Base-by-base conservation (phyloP, 2,113 vertebrate species). In the Morone saxatilis region DNA sequence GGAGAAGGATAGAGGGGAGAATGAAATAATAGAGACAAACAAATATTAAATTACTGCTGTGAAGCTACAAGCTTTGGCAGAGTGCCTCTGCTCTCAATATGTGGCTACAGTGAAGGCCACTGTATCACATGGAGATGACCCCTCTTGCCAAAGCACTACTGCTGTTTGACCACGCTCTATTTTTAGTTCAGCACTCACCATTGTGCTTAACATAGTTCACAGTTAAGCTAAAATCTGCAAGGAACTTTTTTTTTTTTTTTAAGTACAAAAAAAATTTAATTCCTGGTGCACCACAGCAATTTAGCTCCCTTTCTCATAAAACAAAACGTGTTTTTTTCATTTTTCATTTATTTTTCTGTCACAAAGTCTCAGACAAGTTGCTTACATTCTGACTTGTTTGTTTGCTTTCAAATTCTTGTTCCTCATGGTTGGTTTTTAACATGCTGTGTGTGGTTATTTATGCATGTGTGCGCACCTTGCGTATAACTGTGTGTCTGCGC, bases 131-230 rank as follows among this genome's bases (percentile, higher is more conserved):
- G 91, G 92, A 95, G 90, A 89, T 87, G 91, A 89, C 93, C 93
- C 81, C 56, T 80, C 88, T 91, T 92, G 93, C 93, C 93, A 94
- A 96, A 95, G 76, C 70, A 80, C 89, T 88, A 90, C 87, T 73
- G 86, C 92, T 94, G 89, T 94, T 96, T 95, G 92, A 95, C 95
- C 93, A 83, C 79, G 83, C 61, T 88, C 94, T 96, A 95, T 96
- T 96, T 97, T 96, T 96, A 96, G 94, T 93, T 88, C 57, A 22
- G 16, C 22, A 86, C 94, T 89, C 81, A 94, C 94, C 93, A 92
- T 90, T 93, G 94, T 94, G 87, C 91, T 88, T 80, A 90, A 94
- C 89, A 87, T 90, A 92, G 92, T 85, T 94, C 94, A 95, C 91
- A 92, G 76, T 76, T 93, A 93, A 85, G 81, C 77, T 92, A 89